phyloP scores from a whole-genome alignment of 1,140 invertebrate species.

The Aphis craccivora region DNA sequence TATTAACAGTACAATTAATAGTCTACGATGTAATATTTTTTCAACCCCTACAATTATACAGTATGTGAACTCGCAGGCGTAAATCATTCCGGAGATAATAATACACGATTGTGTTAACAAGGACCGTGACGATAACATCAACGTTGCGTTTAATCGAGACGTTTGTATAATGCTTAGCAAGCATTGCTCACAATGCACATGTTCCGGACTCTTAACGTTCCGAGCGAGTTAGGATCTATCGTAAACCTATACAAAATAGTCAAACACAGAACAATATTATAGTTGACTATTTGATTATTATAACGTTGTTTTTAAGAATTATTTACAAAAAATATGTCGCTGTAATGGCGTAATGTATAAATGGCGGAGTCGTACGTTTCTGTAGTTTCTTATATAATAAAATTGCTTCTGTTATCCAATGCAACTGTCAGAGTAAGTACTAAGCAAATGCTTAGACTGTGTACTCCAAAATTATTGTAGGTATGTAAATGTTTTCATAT shows the following conservation, averaged over 20 bases:
- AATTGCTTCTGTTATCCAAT: neutral
- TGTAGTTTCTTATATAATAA: neutral
- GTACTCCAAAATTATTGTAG: too few species aligned
- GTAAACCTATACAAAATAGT: neutral
- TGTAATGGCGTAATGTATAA: too few species aligned
- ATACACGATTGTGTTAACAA: neutral
- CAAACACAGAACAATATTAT: neutral
- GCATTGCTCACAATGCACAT: too few species aligned
- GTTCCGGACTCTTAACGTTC: neutral
- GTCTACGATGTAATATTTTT: neutral
- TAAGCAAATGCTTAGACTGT: neutral
- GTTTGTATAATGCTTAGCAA: neutral
- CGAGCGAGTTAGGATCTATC: neutral
- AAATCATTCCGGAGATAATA: neutral
- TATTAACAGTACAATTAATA: neutral
- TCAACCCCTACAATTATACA: neutral
- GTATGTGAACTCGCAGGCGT: neutral
- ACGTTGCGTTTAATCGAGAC: neutral
- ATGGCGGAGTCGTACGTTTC: neutral
- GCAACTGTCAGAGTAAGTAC: neutral
- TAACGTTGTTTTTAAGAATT: neutral
- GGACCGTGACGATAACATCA: neutral
- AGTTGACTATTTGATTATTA: neutral
- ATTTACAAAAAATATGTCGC: neutral
- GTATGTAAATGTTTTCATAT: neutral